These are phyloP conservation scores for Xestia xanthographa DNA, from an alignment of 2,888 invertebrate species.

Conservation along the genomic window DNA sequence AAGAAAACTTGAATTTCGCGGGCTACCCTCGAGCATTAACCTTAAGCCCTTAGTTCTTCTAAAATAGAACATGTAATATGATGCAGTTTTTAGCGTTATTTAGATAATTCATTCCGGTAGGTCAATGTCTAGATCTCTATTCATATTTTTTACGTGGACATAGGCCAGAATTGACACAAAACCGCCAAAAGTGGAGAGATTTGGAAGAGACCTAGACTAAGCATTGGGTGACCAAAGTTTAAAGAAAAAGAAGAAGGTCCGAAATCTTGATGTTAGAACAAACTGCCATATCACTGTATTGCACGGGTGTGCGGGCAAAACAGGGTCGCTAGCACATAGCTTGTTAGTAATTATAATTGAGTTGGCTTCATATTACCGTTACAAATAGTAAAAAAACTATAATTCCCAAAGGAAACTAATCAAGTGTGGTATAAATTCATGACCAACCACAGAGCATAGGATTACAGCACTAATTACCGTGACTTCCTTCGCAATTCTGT, in stretches of 20 bases:
- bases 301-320: not conserved
- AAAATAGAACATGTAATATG: not conserved
- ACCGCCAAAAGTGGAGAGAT: too few relatives aligned
- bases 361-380: constrained; percentile 14
- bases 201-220: too few relatives aligned
- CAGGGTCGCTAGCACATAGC: not conserved
- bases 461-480: constrained; percentile 76
- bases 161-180: not conserved
- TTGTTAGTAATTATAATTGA: constrained; percentile 4
- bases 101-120: not conserved
- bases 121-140: not conserved
- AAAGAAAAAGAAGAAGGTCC: too few relatives aligned
- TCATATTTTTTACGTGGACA: not conserved
- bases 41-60: not conserved
- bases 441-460: constrained; percentile 74
- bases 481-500: constrained; percentile 75
- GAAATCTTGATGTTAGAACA: not conserved
- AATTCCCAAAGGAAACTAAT: constrained; percentile 67
- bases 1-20: too few relatives aligned
- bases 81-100: not conserved
- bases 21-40: too few relatives aligned
- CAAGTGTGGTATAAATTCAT: constrained; percentile 67
- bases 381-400: constrained; percentile 25
- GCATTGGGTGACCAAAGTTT: too few relatives aligned
- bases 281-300: not conserved